These are phyloP conservation scores for Coboldia fuscipes DNA, from an alignment of 1,140 invertebrate species.

Conservation along the genomic window DNA sequence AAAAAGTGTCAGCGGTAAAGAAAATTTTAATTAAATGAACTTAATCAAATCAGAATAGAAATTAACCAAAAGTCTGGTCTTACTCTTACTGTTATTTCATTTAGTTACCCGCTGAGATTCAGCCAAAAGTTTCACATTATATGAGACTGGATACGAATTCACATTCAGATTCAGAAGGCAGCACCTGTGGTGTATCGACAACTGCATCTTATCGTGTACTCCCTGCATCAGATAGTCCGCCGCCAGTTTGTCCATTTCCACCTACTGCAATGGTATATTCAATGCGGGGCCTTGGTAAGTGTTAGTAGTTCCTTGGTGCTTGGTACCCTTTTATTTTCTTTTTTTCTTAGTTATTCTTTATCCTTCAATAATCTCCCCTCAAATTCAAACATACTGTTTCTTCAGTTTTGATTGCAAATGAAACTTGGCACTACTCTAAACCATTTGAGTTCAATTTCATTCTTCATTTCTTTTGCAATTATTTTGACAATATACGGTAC, in stretches of 20 bases:
- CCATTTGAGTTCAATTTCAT: too few relatives aligned
- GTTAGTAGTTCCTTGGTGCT: too few relatives aligned
- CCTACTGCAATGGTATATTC: conserved; percentile 79
- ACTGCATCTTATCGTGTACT: conserved; percentile 21
- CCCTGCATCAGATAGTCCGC: conserved; percentile 20
- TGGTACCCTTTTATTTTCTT: too few relatives aligned
- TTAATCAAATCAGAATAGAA: too few relatives aligned
- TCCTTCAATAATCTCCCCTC: too few relatives aligned
- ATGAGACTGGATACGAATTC: conserved; percentile 43
- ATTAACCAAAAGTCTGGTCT: too few relatives aligned
- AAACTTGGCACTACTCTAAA: too few relatives aligned
- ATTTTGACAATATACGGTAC: too few relatives aligned
- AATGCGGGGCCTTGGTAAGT: conserved; percentile 27
- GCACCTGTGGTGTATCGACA: conserved; percentile 17
- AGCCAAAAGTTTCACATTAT: conserved; percentile 66
- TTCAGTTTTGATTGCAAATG: too few relatives aligned
- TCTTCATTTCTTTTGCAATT: too few relatives aligned
- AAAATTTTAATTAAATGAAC: conserved; percentile 2
- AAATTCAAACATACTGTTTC: too few relatives aligned
- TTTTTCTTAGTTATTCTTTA: too few relatives aligned
- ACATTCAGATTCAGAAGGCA: conserved; percentile 22
- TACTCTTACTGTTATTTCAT: not conserved
- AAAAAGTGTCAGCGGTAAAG: conserved; percentile 73
- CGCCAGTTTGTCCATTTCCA: conserved; percentile 36
- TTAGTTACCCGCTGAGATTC: conserved; percentile 74